Evolutionary conservation across 2,113 vertebrate species (phyloP).

Genomic region (Forbesichthys papilliferus): DNA sequence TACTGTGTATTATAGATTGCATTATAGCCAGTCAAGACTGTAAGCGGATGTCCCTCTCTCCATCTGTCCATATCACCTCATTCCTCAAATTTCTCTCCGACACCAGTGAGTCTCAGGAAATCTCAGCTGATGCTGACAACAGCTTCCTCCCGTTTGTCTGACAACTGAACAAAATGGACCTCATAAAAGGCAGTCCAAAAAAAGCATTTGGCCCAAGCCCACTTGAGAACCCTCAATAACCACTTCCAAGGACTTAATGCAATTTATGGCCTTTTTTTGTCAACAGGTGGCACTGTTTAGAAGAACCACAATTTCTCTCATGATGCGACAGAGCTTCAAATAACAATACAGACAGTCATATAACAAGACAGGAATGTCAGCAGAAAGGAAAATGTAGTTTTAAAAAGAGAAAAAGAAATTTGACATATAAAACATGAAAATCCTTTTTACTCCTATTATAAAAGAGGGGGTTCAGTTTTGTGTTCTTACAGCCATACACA

Average conservation of each 20-base stretch:
- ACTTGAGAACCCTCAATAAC: constrained; percentile 2
- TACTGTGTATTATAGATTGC: constrained; percentile 35
- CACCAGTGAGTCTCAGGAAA: constrained; percentile 47
- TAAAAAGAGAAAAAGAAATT: background rate
- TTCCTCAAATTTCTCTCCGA: constrained; percentile 53
- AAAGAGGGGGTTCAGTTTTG: background rate
- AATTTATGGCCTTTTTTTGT: background rate
- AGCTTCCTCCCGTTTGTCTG: constrained; percentile 22
- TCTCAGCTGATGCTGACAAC: constrained; percentile 34
- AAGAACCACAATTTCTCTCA: background rate
- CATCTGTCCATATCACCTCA: constrained; percentile 43
- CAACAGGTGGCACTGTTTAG: background rate
- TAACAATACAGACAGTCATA: background rate
- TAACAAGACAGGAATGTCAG: background rate
- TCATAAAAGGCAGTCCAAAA: constrained; percentile 46
- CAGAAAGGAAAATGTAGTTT: background rate
- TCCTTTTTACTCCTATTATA: too few relatives aligned
- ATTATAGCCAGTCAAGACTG: constrained; percentile 49
- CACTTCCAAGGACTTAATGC: constrained; percentile 15
- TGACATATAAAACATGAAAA: background rate
- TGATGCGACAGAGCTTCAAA: background rate
- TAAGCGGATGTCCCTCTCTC: constrained; percentile 62
- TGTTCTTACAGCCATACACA: constrained; percentile 29
- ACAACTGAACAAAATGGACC: constrained; percentile 9
- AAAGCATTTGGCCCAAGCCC: background rate